Percentiles rank a stretch among this genome's conserved stretches.
phyloP scores from a whole-genome alignment of 1,140 invertebrate species.

The Megalopta genalis region DNA sequence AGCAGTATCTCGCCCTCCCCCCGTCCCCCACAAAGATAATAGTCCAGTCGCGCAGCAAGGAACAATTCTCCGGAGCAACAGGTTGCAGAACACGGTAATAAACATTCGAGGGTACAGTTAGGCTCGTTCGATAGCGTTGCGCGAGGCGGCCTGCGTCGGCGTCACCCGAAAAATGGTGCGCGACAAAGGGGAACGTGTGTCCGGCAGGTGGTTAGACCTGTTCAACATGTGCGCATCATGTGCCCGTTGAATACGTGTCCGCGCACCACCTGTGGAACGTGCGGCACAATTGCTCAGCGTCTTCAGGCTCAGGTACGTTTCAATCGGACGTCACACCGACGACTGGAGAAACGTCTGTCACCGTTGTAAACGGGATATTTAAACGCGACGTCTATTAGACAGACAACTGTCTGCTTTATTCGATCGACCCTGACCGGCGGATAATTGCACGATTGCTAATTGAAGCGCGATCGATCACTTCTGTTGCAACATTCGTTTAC shows the following conservation, averaged over 20 bases:
- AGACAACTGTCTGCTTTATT: background rate
- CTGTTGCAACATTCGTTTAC: background rate
- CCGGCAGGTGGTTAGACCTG: constrained; percentile 31
- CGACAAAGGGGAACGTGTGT: constrained; percentile 34
- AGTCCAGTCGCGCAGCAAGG: background rate
- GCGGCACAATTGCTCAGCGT: constrained; percentile 4
- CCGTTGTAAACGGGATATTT: too few relatives aligned
- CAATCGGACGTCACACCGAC: constrained; percentile 1
- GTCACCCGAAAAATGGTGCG: constrained; percentile 19
- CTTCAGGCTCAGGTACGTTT: constrained; percentile 1
- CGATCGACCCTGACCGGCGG: too few relatives aligned
- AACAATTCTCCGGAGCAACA: constrained; percentile 5
- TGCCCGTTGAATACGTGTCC: constrained; percentile 20
- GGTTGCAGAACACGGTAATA: constrained; percentile 25
- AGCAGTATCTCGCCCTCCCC: background rate
- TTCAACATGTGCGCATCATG: constrained; percentile 33
- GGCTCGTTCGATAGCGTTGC: constrained; percentile 16
- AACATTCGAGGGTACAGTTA: constrained; percentile 11
- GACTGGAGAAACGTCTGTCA: too few relatives aligned
- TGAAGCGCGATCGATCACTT: background rate
- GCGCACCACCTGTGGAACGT: background rate
- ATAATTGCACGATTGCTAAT: background rate
- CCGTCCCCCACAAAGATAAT: background rate
- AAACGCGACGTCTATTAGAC: background rate
- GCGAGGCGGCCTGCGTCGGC: constrained; percentile 26